phyloP scores from a whole-genome alignment of 2,888 invertebrate species.

The Panzeria rudis region DNA sequence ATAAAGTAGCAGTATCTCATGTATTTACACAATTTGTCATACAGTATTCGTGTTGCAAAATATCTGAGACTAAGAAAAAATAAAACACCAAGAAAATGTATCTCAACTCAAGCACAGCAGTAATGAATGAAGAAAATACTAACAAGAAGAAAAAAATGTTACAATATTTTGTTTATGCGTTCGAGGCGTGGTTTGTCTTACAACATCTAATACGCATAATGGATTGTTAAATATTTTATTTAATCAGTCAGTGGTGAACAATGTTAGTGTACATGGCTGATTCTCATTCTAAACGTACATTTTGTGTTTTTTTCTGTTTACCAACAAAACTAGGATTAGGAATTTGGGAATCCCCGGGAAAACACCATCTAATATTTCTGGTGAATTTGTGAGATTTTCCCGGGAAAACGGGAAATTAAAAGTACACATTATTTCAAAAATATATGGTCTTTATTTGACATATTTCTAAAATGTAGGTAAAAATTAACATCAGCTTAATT shows the following conservation, averaged over 20 bases:
- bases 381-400: too few species aligned
- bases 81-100: constrained; percentile 21
- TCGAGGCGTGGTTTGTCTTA: constrained; percentile 69
- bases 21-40: constrained; percentile 81
- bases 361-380: too few species aligned
- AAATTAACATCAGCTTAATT: too few species aligned
- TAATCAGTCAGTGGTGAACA: constrained; percentile 31
- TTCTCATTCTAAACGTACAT: too few species aligned
- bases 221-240: constrained; percentile 54
- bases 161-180: constrained; percentile 61
- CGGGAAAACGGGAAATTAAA: too few species aligned
- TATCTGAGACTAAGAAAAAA: constrained; percentile 41
- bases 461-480: too few species aligned
- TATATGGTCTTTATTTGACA: too few species aligned
- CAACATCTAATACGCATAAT: constrained; percentile 67
- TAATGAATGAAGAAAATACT: constrained; percentile 36
- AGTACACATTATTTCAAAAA: too few species aligned
- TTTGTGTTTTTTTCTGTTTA: too few species aligned
- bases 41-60: constrained; percentile 70
- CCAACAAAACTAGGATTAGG: too few species aligned
- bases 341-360: too few species aligned
- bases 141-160: constrained; percentile 1
- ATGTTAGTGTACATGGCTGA: too few species aligned
- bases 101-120: constrained; percentile 43
- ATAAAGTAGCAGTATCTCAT: constrained; percentile 77